Base-by-base conservation (phyloP, 2,888 invertebrate species). In the Orthonevra nobilis region DNA sequence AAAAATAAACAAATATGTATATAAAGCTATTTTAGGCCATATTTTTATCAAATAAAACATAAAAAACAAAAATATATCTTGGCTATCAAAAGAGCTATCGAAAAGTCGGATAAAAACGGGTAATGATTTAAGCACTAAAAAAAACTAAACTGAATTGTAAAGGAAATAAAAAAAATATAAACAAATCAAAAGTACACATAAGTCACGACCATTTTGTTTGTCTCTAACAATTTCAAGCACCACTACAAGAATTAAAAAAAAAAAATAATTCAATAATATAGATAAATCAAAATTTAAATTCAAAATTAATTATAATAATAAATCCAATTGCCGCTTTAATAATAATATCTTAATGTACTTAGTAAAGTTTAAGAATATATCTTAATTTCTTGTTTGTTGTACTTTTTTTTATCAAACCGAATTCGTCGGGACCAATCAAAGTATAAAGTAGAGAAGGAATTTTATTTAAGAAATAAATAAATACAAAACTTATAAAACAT, bases 31-130 rank as follows among this genome's bases (percentile, higher is more conserved):
- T 52, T 52, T 54, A 46, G 34, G 38, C 58, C 63, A 64, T 30
- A 14, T 64, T 64, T 72, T 64, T 72, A 58, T 58, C 14, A 14
- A n/a, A n/a, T n/a, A n/a, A n/a, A n/a, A 1, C 6, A 2, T 28
- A 38, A 70, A 46, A 52, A 32, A n/a, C n/a, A n/a, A n/a, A n/a
- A n/a, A n/a, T n/a, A n/a, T n/a, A n/a, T n/a, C n/a, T 12, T 66
- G 61, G 72, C 52, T 66, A 20, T 61, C 28, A 46, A 60, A 50
- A 77, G 38, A 81, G 66, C 68, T 44, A 64, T 20, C 38, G 52
- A 66, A 73, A 50, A 81, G 81, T 82, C 82, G 82, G 82, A 82
- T 81, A 48, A 64, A 81, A 23, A 82, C 82, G 82, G 82, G 82
- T 81, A 81, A 72, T 46, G 17, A 50, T 48, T 60, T 38, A 7